phyloP scores from a whole-genome alignment of 2,888 invertebrate genomes.

The Celastrina argiolus region DNA sequence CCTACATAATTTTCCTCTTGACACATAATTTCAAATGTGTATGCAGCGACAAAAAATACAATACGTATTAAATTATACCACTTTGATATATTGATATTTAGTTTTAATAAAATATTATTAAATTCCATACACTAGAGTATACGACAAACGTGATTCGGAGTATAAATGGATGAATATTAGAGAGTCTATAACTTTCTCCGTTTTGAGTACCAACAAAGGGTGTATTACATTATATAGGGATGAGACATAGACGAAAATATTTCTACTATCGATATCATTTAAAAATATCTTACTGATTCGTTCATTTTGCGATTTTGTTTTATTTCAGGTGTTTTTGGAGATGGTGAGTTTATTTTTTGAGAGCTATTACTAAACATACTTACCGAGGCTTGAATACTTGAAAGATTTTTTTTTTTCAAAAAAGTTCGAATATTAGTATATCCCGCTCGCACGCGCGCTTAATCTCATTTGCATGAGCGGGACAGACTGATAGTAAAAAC shows the following conservation, averaged over 20 bases:
- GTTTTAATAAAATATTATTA: conserved; percentile 16
- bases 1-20: background rate
- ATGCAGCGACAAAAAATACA: background rate
- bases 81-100: conserved; percentile 6
- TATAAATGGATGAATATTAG: conserved; percentile 12
- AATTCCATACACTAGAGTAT: conserved; percentile 7
- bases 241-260: background rate
- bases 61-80: conserved; percentile 11
- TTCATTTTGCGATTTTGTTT: too few species aligned
- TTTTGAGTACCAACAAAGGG: conserved; percentile 22
- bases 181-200: conserved; percentile 20
- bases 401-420: too few species aligned
- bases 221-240: conserved; percentile 14
- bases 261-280: conserved; percentile 10
- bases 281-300: too few species aligned
- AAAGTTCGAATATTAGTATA: too few species aligned
- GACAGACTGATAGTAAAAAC: too few species aligned
- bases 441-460: too few species aligned
- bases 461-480: too few species aligned
- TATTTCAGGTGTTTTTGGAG: background rate
- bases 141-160: conserved; percentile 18
- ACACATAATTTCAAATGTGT: conserved; percentile 8
- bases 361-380: too few species aligned
- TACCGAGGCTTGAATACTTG: too few species aligned
- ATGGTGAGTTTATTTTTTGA: too few species aligned